phyloP scores from a whole-genome alignment of 1,140 invertebrate genomes.

The Drosophila tsacasi region DNA sequence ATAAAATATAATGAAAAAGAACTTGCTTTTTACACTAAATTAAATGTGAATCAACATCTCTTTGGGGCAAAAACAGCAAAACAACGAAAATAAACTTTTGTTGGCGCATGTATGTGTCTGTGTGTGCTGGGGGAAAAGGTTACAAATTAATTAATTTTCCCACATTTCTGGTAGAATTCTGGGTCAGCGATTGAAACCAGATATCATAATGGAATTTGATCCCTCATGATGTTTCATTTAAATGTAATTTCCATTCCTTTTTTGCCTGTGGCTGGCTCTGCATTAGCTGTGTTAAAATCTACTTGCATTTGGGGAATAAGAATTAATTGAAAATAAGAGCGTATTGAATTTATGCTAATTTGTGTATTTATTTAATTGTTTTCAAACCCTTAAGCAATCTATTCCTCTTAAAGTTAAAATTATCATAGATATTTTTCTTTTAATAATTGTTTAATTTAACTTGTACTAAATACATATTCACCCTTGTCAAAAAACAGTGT shows the following conservation, averaged over 20 bases:
- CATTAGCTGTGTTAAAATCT: slow-evolving; percentile 1
- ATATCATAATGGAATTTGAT: slow-evolving; percentile 15
- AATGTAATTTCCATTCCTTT: background rate
- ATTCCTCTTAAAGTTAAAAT: too few species aligned
- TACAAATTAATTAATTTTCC: slow-evolving; percentile 13
- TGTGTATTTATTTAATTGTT: background rate
- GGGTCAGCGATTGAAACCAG: slow-evolving; percentile 1
- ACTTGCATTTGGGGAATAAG: background rate
- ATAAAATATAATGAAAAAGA: slow-evolving; percentile 54
- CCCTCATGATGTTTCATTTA: slow-evolving; percentile 16
- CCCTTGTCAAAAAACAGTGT: background rate
- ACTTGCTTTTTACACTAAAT: slow-evolving; percentile 47
- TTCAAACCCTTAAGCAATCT: background rate
- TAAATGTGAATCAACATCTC: slow-evolving; percentile 50
- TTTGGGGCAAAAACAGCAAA: slow-evolving; percentile 22
- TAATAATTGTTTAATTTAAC: background rate
- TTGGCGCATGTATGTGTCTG: background rate
- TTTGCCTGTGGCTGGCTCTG: background rate
- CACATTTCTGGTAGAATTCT: slow-evolving; percentile 5
- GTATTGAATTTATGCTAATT: background rate
- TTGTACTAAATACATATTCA: background rate
- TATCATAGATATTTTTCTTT: too few species aligned
- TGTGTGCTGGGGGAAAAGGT: background rate
- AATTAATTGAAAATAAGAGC: slow-evolving; percentile 1
- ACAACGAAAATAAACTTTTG: slow-evolving; percentile 18